Conservation (phyloP, 2,113 vertebrate species). For the Nerophis lumbriciformis region DNA sequence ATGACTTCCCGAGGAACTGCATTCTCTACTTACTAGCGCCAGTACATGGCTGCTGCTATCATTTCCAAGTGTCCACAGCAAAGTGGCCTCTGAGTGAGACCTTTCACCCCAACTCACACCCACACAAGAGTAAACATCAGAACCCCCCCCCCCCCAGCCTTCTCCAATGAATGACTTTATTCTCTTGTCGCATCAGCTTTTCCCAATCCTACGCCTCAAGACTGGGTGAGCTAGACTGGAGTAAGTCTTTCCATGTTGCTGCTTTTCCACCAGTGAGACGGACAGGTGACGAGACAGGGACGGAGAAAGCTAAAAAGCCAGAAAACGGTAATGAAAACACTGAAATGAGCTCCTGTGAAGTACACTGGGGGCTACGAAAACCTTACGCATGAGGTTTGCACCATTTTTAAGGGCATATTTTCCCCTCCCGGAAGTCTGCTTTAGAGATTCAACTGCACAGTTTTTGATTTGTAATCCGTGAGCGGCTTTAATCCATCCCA, state of each 20-base stretch:
- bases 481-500: too few relatives aligned
- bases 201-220: constrained; percentile 47
- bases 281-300: not conserved
- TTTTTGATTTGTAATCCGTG: too few relatives aligned
- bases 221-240: constrained; percentile 26
- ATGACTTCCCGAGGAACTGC: not conserved
- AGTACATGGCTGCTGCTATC: not conserved
- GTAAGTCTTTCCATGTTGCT: constrained; percentile 54
- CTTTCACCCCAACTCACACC: constrained; percentile 25
- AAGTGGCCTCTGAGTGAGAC: not conserved
- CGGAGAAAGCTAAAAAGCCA: not conserved
- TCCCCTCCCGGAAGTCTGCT: too few relatives aligned
- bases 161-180: constrained; percentile 65
- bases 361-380: too few relatives aligned
- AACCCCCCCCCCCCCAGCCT: constrained; percentile 37
- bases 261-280: constrained; percentile 6
- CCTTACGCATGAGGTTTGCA: too few relatives aligned
- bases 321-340: not conserved
- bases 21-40: not conserved
- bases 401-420: too few relatives aligned
- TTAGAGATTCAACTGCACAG: too few relatives aligned
- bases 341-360: too few relatives aligned
- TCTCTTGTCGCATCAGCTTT: constrained; percentile 45
- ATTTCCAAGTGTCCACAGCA: not conserved
- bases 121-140: constrained; percentile 61